These are phyloP conservation scores for Manis pentadactyla DNA, from an alignment of 2,797 vertebrate genomes.

Conservation along the genomic window DNA sequence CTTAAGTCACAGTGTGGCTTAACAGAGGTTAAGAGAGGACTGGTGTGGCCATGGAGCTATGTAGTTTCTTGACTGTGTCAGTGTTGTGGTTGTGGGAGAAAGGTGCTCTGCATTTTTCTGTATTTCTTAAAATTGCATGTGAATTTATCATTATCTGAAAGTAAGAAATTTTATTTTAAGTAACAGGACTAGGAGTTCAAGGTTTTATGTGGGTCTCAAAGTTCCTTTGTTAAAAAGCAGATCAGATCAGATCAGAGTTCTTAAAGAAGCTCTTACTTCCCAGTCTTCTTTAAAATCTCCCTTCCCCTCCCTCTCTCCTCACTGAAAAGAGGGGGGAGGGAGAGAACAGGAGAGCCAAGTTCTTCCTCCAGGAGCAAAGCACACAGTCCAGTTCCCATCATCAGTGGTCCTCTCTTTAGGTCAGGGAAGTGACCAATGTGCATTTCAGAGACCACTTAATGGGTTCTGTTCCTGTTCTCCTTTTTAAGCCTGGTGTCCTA, in stretches of 20 bases:
- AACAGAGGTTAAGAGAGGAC: not conserved
- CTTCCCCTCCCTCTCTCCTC: not conserved
- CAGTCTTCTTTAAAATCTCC: not conserved
- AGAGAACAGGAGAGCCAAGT: not conserved
- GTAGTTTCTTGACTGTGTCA: not conserved
- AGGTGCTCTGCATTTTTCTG: not conserved
- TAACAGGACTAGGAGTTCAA: not conserved
- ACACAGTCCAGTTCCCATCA: not conserved
- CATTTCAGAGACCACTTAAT: not conserved
- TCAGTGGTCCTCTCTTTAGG: not conserved
- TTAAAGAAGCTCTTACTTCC: not conserved
- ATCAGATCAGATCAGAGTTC: not conserved
- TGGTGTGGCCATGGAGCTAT: not conserved
- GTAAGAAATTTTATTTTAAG: not conserved
- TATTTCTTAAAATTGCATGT: not conserved
- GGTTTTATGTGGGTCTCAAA: not conserved
- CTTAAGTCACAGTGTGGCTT: not conserved
- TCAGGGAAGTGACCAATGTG: not conserved
- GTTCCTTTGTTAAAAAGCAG: slow-evolving; percentile 21
- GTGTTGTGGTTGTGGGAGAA: not conserved
- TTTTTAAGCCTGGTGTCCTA: not conserved
- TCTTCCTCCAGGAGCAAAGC: not conserved
- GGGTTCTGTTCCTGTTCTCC: not conserved
- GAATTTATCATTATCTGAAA: not conserved
- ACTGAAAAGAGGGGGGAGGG: not conserved